A percentile compares a stretch with the other conserved stretches of the same genome.
phyloP scores from a whole-genome alignment of 2,888 invertebrate genomes.

The Agrochola circellaris region DNA sequence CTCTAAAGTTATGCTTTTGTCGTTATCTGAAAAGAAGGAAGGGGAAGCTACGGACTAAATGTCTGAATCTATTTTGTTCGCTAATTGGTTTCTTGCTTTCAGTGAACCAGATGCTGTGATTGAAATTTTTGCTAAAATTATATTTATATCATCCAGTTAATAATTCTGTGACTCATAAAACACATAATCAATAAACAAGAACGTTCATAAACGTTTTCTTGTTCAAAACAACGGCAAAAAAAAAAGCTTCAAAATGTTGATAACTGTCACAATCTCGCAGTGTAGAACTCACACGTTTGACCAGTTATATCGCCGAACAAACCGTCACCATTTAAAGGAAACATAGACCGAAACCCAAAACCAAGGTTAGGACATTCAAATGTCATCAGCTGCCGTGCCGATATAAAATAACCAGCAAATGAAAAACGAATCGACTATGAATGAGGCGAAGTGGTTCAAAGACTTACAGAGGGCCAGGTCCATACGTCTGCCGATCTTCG shows the following conservation, averaged over 20 bases:
- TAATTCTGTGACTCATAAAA: neutral
- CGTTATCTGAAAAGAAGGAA: conserved; percentile 63
- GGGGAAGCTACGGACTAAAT: conserved; percentile 62
- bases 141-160: conserved; percentile 7
- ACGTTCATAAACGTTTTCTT: conserved; percentile 9
- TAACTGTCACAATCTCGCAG: conserved; percentile 53
- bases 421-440: conserved; percentile 86
- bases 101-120: conserved; percentile 28
- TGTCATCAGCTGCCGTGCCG: conserved; percentile 87
- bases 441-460: conserved; percentile 68
- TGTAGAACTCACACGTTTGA: conserved; percentile 77
- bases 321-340: conserved; percentile 67
- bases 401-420: conserved; percentile 90
- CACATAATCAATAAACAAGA: conserved; percentile 11
- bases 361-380: conserved; percentile 76
- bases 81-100: conserved; percentile 37
- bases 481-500: conserved; percentile 93
- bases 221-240: conserved; percentile 6
- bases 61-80: conserved; percentile 44
- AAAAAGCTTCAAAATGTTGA: conserved; percentile 23
- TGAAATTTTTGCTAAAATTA: neutral
- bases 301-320: conserved; percentile 75
- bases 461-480: conserved; percentile 96
- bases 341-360: conserved; percentile 61
- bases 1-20: conserved; percentile 60